Evolutionary conservation across 2,888 invertebrate genomes (phyloP).

Genomic region (Ectropis crepuscularia): DNA sequence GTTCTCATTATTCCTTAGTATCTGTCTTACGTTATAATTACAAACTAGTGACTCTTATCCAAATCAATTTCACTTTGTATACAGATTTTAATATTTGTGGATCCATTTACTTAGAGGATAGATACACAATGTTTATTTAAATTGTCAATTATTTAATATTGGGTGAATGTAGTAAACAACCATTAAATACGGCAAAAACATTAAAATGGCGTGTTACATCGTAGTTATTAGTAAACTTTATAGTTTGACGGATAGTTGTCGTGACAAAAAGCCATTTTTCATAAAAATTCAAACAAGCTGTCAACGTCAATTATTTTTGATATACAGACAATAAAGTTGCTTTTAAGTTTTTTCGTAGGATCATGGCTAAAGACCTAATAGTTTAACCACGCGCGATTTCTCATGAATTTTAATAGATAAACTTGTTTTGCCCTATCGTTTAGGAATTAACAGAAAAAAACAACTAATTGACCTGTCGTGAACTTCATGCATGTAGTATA

Average conservation of each 20-base stretch:
- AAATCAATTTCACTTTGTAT: too few relatives aligned
- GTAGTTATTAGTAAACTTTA: not conserved
- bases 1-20: too few relatives aligned
- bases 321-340: slow-evolving; percentile 43
- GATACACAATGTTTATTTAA: too few relatives aligned
- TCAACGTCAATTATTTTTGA: slow-evolving; percentile 55
- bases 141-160: too few relatives aligned
- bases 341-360: slow-evolving; percentile 46
- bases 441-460: slow-evolving; percentile 36
- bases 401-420: slow-evolving; percentile 39
- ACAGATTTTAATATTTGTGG: too few relatives aligned
- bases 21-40: too few relatives aligned
- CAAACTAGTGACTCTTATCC: too few relatives aligned
- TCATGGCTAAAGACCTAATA: slow-evolving; percentile 35
- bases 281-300: slow-evolving; percentile 48
- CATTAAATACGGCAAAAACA: not conserved
- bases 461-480: slow-evolving; percentile 26
- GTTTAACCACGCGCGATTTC: slow-evolving; percentile 29
- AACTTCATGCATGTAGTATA: slow-evolving; percentile 4
- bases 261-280: slow-evolving; percentile 23
- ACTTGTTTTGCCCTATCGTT: slow-evolving; percentile 25
- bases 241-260: slow-evolving; percentile 6
- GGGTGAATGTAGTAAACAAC: not conserved
- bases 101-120: too few relatives aligned
- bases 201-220: not conserved